A percentile compares a stretch with the other conserved stretches of the same genome.
Conservation (phyloP, 1,140 invertebrate species). For the Brachionus plicatilis region DNA sequence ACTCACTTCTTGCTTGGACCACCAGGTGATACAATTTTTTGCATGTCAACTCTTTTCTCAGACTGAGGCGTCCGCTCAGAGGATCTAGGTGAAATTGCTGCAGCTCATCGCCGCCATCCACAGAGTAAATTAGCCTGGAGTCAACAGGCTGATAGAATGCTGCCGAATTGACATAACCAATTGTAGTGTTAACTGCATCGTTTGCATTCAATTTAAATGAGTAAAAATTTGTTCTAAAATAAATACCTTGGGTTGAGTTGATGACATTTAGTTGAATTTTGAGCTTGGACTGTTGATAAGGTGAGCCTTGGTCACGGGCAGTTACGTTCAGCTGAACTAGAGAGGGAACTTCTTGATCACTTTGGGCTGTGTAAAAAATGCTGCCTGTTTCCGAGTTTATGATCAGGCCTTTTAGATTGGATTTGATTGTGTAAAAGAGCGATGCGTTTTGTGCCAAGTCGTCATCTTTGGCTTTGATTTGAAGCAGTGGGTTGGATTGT, state of each 20-base stretch:
- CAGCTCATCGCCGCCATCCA: background rate
- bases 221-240: conserved; percentile 9
- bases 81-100: conserved; percentile 17
- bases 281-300: background rate
- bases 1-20: background rate
- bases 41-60: background rate
- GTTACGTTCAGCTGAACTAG: background rate
- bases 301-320: background rate
- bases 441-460: background rate
- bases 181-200: background rate
- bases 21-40: background rate
- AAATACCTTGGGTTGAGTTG: background rate
- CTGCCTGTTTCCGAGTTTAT: background rate
- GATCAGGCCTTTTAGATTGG: background rate
- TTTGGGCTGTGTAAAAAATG: background rate
- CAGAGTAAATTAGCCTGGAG: background rate
- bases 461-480: background rate
- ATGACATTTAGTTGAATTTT: background rate
- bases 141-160: background rate
- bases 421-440: background rate
- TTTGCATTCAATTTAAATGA: background rate
- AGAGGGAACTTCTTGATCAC: background rate
- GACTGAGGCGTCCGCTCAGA: background rate
- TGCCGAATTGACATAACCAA: conserved; percentile 10
- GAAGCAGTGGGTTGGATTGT: background rate